phyloP scores from a whole-genome alignment of 1,140 invertebrate genomes.

The Bursaphelenchus mucronatus region DNA sequence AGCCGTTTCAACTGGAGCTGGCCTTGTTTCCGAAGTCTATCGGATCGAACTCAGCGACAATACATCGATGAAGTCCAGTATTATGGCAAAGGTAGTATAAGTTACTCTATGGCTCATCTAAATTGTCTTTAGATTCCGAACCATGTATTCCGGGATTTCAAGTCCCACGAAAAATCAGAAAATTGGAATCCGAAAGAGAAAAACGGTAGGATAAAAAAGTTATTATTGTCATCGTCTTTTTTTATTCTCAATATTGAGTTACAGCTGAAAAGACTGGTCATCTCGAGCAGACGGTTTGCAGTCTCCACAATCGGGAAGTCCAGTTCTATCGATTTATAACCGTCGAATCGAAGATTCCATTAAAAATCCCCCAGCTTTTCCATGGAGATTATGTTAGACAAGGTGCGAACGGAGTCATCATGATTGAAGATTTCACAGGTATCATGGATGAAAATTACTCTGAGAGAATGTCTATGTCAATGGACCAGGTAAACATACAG shows the following conservation, averaged over 20 bases:
- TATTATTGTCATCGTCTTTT: background rate
- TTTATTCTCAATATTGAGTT: background rate
- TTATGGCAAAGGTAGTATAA: background rate
- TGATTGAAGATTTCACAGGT: conserved; percentile 13
- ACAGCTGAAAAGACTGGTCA: background rate
- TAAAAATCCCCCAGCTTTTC: conserved; percentile 4
- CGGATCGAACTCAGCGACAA: too few species aligned
- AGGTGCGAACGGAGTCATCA: conserved; percentile 2
- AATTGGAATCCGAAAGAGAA: background rate
- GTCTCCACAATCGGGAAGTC: conserved; percentile 17
- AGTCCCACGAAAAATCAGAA: background rate
- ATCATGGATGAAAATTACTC: background rate
- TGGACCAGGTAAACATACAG: conserved; percentile 6
- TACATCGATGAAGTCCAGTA: background rate
- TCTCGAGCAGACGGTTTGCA: background rate
- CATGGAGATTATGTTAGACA: conserved; percentile 14
- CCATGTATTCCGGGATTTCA: background rate
- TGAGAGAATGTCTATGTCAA: background rate
- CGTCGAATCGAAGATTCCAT: background rate
- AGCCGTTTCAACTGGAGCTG: too few species aligned
- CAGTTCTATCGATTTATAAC: conserved; percentile 6
- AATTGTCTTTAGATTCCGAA: conserved; percentile 9
- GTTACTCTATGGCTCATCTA: background rate
- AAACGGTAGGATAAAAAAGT: conserved; percentile 4
- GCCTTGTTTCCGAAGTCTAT: too few species aligned